phyloP scores from a whole-genome alignment of 2,888 invertebrate genomes.

The Tetragonisca angustula region DNA sequence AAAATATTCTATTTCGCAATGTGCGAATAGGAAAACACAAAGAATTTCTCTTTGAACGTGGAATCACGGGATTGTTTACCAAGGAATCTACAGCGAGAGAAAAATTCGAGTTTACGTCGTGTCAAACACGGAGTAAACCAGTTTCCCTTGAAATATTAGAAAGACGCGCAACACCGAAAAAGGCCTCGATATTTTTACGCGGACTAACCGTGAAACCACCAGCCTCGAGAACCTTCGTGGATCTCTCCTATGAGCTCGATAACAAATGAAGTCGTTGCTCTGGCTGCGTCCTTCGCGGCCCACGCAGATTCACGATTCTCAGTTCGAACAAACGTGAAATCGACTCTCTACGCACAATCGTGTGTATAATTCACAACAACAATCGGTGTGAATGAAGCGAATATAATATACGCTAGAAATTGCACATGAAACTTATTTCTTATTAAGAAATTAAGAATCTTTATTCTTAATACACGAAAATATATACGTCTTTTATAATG shows the following conservation, averaged over 20 bases:
- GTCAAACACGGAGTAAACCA: slow-evolving; percentile 3
- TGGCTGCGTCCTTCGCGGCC: slow-evolving; percentile 61
- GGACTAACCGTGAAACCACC: slow-evolving; percentile 25
- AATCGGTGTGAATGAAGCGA: slow-evolving; percentile 36
- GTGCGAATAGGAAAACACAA: neutral
- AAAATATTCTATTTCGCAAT: no score
- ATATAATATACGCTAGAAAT: neutral
- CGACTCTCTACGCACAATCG: slow-evolving; percentile 18
- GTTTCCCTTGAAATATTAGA: slow-evolving; percentile 47
- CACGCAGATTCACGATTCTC: slow-evolving; percentile 45
- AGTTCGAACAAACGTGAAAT: slow-evolving; percentile 23
- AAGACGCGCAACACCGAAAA: slow-evolving; percentile 29
- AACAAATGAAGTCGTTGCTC: slow-evolving; percentile 63
- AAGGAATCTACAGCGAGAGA: neutral
- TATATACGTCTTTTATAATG: no score
- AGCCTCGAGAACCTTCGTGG: slow-evolving; percentile 19
- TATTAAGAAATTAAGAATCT: no score
- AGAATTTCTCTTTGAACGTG: neutral
- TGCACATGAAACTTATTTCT: no score
- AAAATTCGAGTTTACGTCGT: slow-evolving; percentile 9
- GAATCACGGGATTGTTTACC: slow-evolving; percentile 8
- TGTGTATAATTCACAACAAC: slow-evolving; percentile 9
- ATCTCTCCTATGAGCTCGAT: slow-evolving; percentile 53
- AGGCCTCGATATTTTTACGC: slow-evolving; percentile 31
- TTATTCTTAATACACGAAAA: no score